A percentile compares a stretch with the other conserved stretches of the same genome.
Evolutionary conservation across 2,113 vertebrate genomes (phyloP).

Genomic region (Caretta caretta): DNA sequence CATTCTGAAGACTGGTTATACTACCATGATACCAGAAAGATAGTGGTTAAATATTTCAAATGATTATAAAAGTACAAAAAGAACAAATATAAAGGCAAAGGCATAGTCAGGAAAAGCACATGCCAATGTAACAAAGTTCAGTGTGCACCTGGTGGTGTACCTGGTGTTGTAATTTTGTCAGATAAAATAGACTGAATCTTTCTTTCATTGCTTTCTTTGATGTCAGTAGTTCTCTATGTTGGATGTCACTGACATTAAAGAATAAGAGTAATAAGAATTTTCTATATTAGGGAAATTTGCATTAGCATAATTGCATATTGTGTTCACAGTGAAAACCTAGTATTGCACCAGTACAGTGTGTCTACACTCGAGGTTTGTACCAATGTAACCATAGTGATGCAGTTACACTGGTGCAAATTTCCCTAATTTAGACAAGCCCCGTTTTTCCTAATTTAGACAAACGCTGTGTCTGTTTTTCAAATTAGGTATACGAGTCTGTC

Average conservation of each 20-base stretch:
- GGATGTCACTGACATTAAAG: background rate
- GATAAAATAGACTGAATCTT: background rate
- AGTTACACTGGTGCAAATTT: background rate
- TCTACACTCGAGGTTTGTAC: background rate
- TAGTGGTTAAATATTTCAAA: background rate
- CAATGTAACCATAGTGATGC: background rate
- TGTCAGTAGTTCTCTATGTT: background rate
- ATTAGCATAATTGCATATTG: background rate
- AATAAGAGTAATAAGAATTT: background rate
- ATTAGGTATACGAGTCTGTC: background rate
- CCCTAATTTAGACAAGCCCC: background rate
- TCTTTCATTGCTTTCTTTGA: background rate
- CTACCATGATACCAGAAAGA: background rate
- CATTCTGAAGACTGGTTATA: background rate
- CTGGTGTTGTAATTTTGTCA: background rate
- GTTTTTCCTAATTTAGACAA: background rate
- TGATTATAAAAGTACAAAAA: background rate
- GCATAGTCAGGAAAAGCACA: background rate
- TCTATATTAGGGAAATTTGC: background rate
- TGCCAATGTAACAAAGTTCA: background rate
- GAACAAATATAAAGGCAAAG: background rate
- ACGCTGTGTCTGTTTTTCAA: background rate
- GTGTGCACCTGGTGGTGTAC: background rate
- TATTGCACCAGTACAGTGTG: background rate
- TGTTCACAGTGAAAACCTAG: background rate